These are phyloP conservation scores for Macrotrachela quadricornifera DNA, from an alignment of 1,140 invertebrate species.

Conservation along the genomic window DNA sequence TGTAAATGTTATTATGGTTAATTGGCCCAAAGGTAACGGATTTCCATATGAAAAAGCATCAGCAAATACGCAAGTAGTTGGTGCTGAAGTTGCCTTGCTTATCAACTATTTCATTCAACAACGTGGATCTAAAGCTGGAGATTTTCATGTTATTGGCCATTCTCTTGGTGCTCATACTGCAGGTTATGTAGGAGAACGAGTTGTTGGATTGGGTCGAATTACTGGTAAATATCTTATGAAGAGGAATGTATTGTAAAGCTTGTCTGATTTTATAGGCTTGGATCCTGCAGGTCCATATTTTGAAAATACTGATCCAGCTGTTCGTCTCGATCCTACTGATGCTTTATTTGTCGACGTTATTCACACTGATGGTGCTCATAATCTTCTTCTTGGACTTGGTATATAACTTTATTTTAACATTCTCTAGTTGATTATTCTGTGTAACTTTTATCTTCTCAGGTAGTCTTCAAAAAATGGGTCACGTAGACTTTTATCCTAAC, in stretches of 20 bases:
- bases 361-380: conserved; percentile 56
- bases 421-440: too few relatives aligned
- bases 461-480: conserved; percentile 33
- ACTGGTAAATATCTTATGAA: conserved; percentile 27
- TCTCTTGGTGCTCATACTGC: conserved; percentile 67
- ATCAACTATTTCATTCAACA: conserved; percentile 26
- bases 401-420: too few relatives aligned
- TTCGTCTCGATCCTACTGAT: conserved; percentile 59
- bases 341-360: conserved; percentile 80
- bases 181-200: conserved; percentile 64
- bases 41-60: conserved; percentile 43
- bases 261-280: conserved; percentile 33
- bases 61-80: conserved; percentile 51
- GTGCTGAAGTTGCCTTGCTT: conserved; percentile 58
- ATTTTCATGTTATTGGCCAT: conserved; percentile 59
- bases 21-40: conserved; percentile 7
- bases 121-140: conserved; percentile 7
- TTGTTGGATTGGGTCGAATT: conserved; percentile 52
- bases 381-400: conserved; percentile 17
- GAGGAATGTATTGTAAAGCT: too few relatives aligned
- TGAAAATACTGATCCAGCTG: conserved; percentile 51
- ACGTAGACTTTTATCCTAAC: conserved; percentile 23
- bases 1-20: conserved; percentile 6
- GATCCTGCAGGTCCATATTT: conserved; percentile 82
- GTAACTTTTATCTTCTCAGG: neutral